Percentiles rank a stretch among this genome's conserved stretches.
These are phyloP conservation scores for Hyles lineata DNA, from an alignment of 2,888 invertebrate genomes.

Conservation along the genomic window DNA sequence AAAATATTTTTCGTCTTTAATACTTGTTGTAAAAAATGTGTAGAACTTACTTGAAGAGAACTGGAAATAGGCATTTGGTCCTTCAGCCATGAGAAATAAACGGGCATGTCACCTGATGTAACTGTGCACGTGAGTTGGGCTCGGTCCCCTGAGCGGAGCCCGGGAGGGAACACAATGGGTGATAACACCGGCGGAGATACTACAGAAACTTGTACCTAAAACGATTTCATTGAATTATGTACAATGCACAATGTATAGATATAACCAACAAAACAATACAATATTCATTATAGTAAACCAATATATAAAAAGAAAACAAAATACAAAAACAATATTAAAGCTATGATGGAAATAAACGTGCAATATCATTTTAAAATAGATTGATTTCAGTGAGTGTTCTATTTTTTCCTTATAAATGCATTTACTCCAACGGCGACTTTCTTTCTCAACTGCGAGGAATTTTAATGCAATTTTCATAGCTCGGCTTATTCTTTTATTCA, in stretches of 20 bases:
- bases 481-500: constrained; percentile 4
- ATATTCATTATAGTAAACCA: no score
- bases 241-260: neutral
- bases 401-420: constrained; percentile 4
- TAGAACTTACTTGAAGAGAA: constrained; percentile 82
- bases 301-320: no score
- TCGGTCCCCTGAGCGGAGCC: constrained; percentile 90
- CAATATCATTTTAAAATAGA: neutral
- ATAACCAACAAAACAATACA: neutral
- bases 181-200: constrained; percentile 92
- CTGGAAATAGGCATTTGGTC: constrained; percentile 86
- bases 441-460: neutral
- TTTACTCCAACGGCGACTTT: neutral
- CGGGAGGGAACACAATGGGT: constrained; percentile 92
- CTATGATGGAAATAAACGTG: neutral
- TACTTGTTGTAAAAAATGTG: neutral
- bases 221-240: constrained; percentile 27
- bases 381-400: constrained; percentile 1
- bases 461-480: constrained; percentile 15
- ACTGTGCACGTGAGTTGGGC: constrained; percentile 94
- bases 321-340: neutral
- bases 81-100: constrained; percentile 88
- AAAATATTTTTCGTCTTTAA: neutral
- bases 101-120: constrained; percentile 89
- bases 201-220: constrained; percentile 75